Conservation (phyloP, 2,797 vertebrate genomes). For the Acanthopagrus latus region DNA sequence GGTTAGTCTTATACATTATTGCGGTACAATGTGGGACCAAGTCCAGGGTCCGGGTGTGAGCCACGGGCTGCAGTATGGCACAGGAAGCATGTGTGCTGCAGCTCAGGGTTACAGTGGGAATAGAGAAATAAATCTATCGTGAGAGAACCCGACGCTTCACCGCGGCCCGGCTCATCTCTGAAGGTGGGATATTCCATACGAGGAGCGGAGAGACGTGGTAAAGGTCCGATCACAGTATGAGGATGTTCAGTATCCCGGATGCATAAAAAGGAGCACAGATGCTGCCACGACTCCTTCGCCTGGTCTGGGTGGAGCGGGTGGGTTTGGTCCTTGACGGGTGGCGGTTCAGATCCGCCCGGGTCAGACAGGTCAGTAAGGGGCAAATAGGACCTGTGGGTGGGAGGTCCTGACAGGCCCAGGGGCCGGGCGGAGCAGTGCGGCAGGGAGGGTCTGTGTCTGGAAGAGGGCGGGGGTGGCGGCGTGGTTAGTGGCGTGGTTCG, state of each 20-base stretch:
- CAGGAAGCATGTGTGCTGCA: conserved; percentile 29
- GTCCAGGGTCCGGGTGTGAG: conserved; percentile 27
- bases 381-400: conserved; percentile 95
- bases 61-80: conserved; percentile 36
- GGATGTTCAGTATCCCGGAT: conserved; percentile 53
- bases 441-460: conserved; percentile 91
- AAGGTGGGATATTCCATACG: conserved; percentile 44
- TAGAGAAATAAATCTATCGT: conserved; percentile 52
- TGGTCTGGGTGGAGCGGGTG: conserved; percentile 18
- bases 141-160: conserved; percentile 11
- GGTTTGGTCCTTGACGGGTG: conserved; percentile 43
- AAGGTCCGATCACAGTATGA: conserved; percentile 22
- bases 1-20: conserved; percentile 93
- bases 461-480: conserved; percentile 85
- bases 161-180: conserved; percentile 16
- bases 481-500: conserved; percentile 79
- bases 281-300: conserved; percentile 27
- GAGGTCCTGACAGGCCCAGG: conserved; percentile 96
- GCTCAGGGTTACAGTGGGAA: conserved; percentile 38
- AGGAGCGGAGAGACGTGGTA: conserved; percentile 23
- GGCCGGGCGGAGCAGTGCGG: conserved; percentile 93
- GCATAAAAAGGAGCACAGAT: conserved; percentile 69
- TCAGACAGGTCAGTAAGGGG: conserved; percentile 86
- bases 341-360: conserved; percentile 18
- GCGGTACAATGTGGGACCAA: conserved; percentile 86